Evolutionary conservation across 2,888 invertebrate genomes (phyloP).

Genomic region (Cyaniris semiargus): DNA sequence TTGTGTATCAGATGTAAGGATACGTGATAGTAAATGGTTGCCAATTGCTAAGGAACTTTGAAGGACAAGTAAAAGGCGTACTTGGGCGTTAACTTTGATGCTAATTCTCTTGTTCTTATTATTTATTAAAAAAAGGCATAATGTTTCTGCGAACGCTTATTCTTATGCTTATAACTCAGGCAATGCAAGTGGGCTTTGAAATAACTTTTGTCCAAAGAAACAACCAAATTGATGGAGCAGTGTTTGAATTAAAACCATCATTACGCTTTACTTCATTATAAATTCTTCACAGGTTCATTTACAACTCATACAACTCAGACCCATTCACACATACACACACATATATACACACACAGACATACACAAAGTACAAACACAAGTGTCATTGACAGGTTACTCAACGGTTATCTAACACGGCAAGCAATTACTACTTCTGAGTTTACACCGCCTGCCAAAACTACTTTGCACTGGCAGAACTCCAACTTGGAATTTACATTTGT

Average conservation of each 20-base stretch:
- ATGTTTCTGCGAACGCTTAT: no score
- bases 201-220: no score
- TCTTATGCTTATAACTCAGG: no score
- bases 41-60: not conserved
- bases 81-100: no score
- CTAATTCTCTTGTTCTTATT: no score
- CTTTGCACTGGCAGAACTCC: not conserved
- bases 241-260: not conserved
- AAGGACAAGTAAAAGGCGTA: not conserved
- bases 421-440: not conserved
- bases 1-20: not conserved
- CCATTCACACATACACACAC: not conserved
- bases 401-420: conserved; percentile 11
- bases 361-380: not conserved
- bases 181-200: no score
- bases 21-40: not conserved
- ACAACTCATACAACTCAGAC: not conserved
- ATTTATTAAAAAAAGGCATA: no score
- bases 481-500: not conserved
- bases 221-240: no score
- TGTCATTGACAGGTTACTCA: conserved; percentile 18
- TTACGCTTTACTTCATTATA: not conserved
- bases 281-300: conserved; percentile 2
- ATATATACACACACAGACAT: not conserved
- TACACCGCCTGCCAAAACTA: not conserved